These are phyloP conservation scores for Megalopta genalis DNA, from an alignment of 1,140 invertebrate genomes.

Conservation along the genomic window DNA sequence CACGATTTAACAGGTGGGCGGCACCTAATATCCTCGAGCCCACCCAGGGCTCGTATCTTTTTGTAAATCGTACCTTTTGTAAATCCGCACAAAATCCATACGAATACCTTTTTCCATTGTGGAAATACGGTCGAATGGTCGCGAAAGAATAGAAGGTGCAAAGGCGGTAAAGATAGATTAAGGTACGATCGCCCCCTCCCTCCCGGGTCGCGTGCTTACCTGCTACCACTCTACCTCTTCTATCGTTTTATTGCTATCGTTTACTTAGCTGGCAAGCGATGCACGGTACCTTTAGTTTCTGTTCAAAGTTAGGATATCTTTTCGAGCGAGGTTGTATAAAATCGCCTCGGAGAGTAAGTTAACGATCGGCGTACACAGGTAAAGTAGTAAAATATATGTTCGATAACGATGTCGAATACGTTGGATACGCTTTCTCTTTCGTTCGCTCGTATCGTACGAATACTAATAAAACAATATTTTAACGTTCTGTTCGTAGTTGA, in stretches of 20 bases:
- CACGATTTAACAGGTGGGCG: constrained; percentile 14
- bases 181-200: too few relatives aligned
- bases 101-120: constrained; percentile 20
- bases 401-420: too few relatives aligned
- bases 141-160: background rate
- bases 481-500: too few relatives aligned
- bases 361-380: too few relatives aligned
- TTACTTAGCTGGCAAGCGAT: background rate
- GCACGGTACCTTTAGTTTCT: background rate
- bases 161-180: background rate
- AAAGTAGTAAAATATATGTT: too few relatives aligned
- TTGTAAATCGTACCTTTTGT: too few relatives aligned
- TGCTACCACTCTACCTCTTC: too few relatives aligned
- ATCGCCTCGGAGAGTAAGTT: too few relatives aligned
- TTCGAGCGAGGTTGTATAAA: too few relatives aligned
- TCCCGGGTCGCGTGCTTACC: background rate
- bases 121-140: background rate
- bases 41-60: background rate
- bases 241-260: background rate
- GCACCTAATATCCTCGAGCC: background rate
- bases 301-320: background rate
- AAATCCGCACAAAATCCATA: constrained; percentile 25
- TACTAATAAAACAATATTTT: too few relatives aligned
- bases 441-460: too few relatives aligned
- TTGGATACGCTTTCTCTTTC: too few relatives aligned